A percentile compares a stretch with the other conserved stretches of the same genome.
phyloP scores from a whole-genome alignment of 1,140 invertebrate species.

The Eriocheir sinensis region DNA sequence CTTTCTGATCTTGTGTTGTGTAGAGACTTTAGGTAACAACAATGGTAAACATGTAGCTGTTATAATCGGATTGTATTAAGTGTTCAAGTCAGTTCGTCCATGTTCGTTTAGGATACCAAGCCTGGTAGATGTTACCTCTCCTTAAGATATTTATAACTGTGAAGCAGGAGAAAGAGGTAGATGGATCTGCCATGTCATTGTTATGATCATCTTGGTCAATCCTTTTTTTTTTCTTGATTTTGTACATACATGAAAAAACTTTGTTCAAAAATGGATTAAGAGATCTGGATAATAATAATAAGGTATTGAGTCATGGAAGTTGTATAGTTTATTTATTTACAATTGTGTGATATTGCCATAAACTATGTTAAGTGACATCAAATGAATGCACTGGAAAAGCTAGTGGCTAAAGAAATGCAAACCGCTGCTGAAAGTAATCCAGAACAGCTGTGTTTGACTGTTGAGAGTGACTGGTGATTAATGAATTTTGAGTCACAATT shows the following conservation, averaged over 20 bases:
- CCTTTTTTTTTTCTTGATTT: conserved; percentile 46
- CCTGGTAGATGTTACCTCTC: conserved; percentile 69
- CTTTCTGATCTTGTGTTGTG: conserved; percentile 68
- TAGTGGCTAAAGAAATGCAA: background rate
- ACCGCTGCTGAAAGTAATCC: background rate
- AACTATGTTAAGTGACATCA: conserved; percentile 58
- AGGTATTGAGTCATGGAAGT: conserved; percentile 67
- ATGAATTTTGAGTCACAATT: background rate
- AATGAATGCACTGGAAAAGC: conserved; percentile 32
- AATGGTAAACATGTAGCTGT: conserved; percentile 33
- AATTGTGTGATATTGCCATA: conserved; percentile 73
- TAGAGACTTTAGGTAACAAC: conserved; percentile 48
- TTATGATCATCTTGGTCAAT: conserved; percentile 44
- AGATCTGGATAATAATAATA: conserved; percentile 60
- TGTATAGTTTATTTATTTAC: conserved; percentile 76
- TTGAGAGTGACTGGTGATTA: conserved; percentile 30
- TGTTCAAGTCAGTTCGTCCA: conserved; percentile 73
- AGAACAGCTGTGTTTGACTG: conserved; percentile 35
- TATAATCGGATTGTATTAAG: conserved; percentile 55
- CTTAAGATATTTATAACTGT: conserved; percentile 60
- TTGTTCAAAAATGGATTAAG: conserved; percentile 44
- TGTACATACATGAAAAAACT: conserved; percentile 63
- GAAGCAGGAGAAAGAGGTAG: conserved; percentile 50
- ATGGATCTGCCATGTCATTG: conserved; percentile 33
- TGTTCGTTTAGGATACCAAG: conserved; percentile 67